A percentile compares a stretch with the other conserved stretches of the same genome.
phyloP scores from a whole-genome alignment of 2,797 vertebrate genomes.

The Limnodromus scolopaceus region DNA sequence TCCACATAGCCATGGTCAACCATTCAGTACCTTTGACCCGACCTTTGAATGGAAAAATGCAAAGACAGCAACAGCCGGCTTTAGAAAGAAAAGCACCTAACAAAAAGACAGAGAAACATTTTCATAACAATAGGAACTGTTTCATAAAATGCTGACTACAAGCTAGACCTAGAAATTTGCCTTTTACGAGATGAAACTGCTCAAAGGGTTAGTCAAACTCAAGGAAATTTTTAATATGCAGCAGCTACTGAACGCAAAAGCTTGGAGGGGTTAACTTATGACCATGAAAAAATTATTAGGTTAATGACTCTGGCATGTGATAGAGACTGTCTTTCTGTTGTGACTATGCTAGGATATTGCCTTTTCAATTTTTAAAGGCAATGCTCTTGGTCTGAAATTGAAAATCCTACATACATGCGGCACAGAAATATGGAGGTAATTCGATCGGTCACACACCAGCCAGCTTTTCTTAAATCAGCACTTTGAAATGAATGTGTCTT shows the following conservation, averaged over 20 bases:
- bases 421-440: slow-evolving; percentile 51
- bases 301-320: slow-evolving; percentile 47
- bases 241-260: slow-evolving; percentile 47
- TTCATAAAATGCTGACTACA: slow-evolving; percentile 56
- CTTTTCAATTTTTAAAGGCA: slow-evolving; percentile 52
- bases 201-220: slow-evolving; percentile 40
- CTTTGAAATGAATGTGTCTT: slow-evolving; percentile 62
- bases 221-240: slow-evolving; percentile 34
- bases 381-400: slow-evolving; percentile 53
- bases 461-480: slow-evolving; percentile 42
- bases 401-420: background rate
- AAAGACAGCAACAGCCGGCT: slow-evolving; percentile 53
- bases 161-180: slow-evolving; percentile 10
- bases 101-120: slow-evolving; percentile 68
- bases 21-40: slow-evolving; percentile 72
- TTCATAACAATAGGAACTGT: slow-evolving; percentile 71
- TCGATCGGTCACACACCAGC: slow-evolving; percentile 11
- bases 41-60: slow-evolving; percentile 68
- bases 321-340: slow-evolving; percentile 24
- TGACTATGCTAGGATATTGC: background rate
- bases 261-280: slow-evolving; percentile 42
- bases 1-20: slow-evolving; percentile 50
- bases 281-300: slow-evolving; percentile 60
- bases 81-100: slow-evolving; percentile 61
- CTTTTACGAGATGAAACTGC: background rate